Base-by-base conservation (phyloP, 2,888 invertebrate species). In the Autographa pulchrina region DNA sequence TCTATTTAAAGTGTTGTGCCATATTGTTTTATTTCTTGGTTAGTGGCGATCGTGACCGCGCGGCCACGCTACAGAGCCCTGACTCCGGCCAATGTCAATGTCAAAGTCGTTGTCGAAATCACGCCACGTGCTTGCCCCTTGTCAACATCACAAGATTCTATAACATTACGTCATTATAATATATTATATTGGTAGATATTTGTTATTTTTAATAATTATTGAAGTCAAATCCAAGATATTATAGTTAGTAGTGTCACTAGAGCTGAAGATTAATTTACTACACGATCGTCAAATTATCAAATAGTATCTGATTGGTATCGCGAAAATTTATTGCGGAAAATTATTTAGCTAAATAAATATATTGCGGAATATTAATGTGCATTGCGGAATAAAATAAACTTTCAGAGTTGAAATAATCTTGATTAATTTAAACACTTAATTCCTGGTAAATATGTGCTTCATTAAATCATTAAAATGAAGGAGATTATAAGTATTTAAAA, bases 31-130 rank as follows among this genome's bases (percentile, higher is more conserved):
- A 62, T 70, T 69, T 64, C 56, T n/a, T 32, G 58, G 16, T 14
- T 20, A 41, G 56, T 65, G 62, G 60, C 65, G 70, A 65, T 59
- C 61, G 72, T 48, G 71, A 66, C 59, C 72, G 74, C 70, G 73
- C 72, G 70, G 72, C 76, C 78, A 83, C 69, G 81, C 83, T 73
- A 43, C 83, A 63, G 74, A 78, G 82, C 84, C 85, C 84, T 85
- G 85, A 71, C 83, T 70, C 80, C 85, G 88, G 86, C 86, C 91
- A 91, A 90, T 92, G 93, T 92, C 94, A 94, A 91, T 93, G 93
- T 89, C 92, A 91, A 56, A 56, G 54, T 56, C 54, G 54, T 85
- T 90, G 90, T 88, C 90, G 85, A 90, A 92, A 86, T 84, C 79
- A 79, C 78, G 81, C 85, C 90, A 88, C 89, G 88, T 86, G 78